phyloP scores from a whole-genome alignment of 2,797 vertebrate species.

The Lemur catta region DNA sequence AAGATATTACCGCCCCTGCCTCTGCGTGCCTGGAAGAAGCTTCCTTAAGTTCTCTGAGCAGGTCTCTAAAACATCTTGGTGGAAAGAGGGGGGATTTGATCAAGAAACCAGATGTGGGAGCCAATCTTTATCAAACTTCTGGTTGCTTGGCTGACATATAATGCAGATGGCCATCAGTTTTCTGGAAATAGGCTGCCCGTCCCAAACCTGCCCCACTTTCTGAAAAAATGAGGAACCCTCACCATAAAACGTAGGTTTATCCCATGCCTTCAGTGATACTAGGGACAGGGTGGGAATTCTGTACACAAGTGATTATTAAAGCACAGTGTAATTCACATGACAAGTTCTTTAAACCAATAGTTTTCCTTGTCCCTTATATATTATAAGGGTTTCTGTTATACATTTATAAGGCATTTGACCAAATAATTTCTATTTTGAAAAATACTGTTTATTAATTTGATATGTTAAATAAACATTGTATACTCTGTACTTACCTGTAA shows the following conservation, averaged over 20 bases:
- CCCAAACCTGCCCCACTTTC: not conserved
- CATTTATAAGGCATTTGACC: not conserved
- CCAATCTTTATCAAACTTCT: constrained; percentile 63
- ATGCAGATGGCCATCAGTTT: constrained; percentile 55
- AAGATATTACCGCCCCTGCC: constrained; percentile 4
- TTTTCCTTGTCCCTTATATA: not conserved
- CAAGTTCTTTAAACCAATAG: not conserved
- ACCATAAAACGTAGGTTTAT: not conserved
- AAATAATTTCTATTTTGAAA: not conserved
- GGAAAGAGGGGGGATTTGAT: constrained; percentile 26
- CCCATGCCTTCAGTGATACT: not conserved
- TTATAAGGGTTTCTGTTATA: not conserved
- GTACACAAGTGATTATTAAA: not conserved
- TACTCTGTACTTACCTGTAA: not conserved
- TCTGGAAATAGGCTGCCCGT: constrained; percentile 51
- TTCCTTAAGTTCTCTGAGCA: not conserved
- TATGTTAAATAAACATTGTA: not conserved
- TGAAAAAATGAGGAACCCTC: not conserved
- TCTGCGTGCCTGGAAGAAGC: not conserved
- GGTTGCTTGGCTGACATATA: constrained; percentile 56
- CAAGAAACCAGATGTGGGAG: constrained; percentile 56
- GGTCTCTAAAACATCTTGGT: constrained; percentile 62
- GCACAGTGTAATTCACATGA: not conserved
- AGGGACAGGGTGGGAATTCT: not conserved
- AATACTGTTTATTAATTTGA: not conserved